Base-by-base conservation (phyloP, 2,113 vertebrate species). In the Parus major region DNA sequence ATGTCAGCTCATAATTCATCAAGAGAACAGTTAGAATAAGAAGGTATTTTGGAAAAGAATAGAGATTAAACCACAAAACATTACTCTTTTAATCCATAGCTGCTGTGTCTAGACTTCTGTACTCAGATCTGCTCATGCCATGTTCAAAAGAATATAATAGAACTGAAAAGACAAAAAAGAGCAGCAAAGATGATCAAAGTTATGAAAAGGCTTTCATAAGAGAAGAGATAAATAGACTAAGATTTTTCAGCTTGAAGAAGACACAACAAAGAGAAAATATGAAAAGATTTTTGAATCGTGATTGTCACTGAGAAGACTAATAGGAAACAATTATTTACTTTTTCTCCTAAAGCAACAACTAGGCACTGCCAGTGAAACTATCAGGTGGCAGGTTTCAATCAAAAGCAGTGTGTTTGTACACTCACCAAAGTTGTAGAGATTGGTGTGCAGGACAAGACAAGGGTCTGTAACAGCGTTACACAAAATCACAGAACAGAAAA, bases 181-280 rank as follows among this genome's bases (percentile, higher is more conserved):
- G 42, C 15, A 83, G 71, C 53, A 91, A 64, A 76, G 28, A 91
- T 92, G 88, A 94, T 95, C 78, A 85, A 95, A 96, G 85, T 64
- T 91, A 87, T 53, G 28, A 82, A 94, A 87, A 76, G 27, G 31
- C 46, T 95, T 94, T 93, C 3, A 7, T 90, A 87, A 94, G 9
- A 91, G 28, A 93, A 82, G 41, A 95, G 57, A 94, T 94, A 95
- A 90, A 91, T 57, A 86, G 41, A 71, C 59, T 63, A 86, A 77
- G 83, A 15, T 64, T 92, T 92, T 96, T 76, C 69, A 85, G n/a
- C 23, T 90, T 79, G n/a, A 28, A 87, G 65, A 93, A 82, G 86
- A 82, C 36, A 91, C 31, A 92, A 73, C 84, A 96, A 95, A 93
- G 39, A 23, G 35, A 90, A 90, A 82, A 79, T 89, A 95, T 46